Evolutionary conservation across 2,797 vertebrate species (phyloP), one percentile per base, ranked within the genome.

Genomic region (Lutjanus campechanus): DNA sequence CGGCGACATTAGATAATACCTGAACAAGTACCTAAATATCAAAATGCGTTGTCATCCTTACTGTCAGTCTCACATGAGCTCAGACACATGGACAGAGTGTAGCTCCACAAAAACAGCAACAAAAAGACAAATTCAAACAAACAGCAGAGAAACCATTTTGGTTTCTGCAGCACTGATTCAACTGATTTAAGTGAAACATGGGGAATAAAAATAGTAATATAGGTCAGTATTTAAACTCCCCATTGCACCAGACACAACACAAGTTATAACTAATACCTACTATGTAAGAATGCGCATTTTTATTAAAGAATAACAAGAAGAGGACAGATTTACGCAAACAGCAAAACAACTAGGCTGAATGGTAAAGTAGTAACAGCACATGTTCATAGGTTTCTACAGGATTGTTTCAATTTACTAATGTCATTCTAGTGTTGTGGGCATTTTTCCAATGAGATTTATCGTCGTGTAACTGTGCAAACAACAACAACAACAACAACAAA

Each of bases 231-330:
- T 40, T 22, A 73, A 76, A 68, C 29, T 36, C 5, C 3, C 29
- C 29, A 36, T 36, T 36, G 29, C 29, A 36, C 29, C 29, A 36
- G 29, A 36, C 29, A 36, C 29, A 36, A 36, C 29, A 36, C 29
- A 36, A 36, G 29, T 36, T 5, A 36, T 36, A 36, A 36, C 29
- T 36, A 36, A 36, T 36, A 36, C n/a, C 15, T 36, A 2, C 2
- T 36, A 36, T 36, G 29, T 4, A 36, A 5, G 29, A 36, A 36
- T 36, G 29, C 4, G 5, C 29, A 36, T 36, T 36, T 36, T 36
- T 36, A 36, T 36, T n/a, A 50, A 58, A 66, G 40, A 72, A 53
- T 43, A 79, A 74, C 62, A 44, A 75, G 65, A 86, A 76, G 82
- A 25, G 69, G 4, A 44, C 13, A 67, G 16, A 82, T 43, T 3